phyloP scores from a whole-genome alignment of 2,797 vertebrate species.

The Sorex maritimensis region DNA sequence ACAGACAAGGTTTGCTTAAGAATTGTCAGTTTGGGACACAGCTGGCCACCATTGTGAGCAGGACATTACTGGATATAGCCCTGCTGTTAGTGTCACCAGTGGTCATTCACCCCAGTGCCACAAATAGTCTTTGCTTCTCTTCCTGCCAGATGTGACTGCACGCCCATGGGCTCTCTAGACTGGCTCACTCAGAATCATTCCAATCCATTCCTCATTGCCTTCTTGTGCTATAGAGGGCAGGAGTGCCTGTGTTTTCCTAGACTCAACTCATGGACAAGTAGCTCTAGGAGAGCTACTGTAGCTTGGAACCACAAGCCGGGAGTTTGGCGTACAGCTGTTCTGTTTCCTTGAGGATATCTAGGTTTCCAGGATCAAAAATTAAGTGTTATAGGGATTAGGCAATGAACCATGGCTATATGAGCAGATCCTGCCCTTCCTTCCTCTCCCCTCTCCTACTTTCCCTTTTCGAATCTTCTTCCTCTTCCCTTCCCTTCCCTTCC shows the following conservation, averaged over 20 bases:
- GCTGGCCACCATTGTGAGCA: neutral
- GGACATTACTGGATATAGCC: neutral
- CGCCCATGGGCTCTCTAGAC: neutral
- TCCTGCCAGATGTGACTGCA: neutral
- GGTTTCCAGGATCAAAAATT: neutral
- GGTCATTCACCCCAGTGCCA: neutral
- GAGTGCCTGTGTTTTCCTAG: neutral
- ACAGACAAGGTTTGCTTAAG: neutral
- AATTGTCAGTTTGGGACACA: neutral
- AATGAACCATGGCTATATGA: neutral
- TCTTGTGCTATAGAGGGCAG: neutral
- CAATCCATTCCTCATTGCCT: neutral
- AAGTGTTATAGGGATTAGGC: neutral
- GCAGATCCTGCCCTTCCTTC: too few species aligned
- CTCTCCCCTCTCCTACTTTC: too few species aligned
- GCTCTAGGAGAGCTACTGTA: neutral
- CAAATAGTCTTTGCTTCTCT: neutral
- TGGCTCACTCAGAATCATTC: neutral
- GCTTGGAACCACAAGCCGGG: neutral
- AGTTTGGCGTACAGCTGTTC: neutral
- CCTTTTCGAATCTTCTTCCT: too few species aligned
- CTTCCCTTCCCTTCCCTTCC: too few species aligned
- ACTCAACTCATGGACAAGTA: neutral
- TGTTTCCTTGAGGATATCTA: neutral
- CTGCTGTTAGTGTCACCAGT: neutral